Evolutionary conservation across 2,797 vertebrate species (phyloP), one percentile per base, ranked within the genome.

Genomic region (Rhinophrynus dorsalis): DNA sequence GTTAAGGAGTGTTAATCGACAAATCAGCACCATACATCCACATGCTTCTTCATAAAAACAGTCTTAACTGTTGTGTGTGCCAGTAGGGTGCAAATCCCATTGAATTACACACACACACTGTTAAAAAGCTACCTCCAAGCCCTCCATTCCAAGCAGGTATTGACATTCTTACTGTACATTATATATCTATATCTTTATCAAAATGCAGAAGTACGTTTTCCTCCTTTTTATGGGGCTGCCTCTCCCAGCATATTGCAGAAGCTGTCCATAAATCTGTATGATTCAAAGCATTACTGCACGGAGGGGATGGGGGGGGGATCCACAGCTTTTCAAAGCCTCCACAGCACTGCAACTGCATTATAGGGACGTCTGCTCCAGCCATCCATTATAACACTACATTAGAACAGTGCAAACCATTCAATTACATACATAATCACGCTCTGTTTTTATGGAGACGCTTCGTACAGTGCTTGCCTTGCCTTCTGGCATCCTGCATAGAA

Each of bases 341-440:
- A 54, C 30, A 35, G 38, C 21, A 42, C 17, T 3, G 26, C 24
- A 10, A 42, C 42, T 21, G 44, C 69, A 13, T 59, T 51, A 40
- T 18, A 72, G 45, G 26, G 26, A 50, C 42, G 61, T 30, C 26
- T 17, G 32, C 52, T 57, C 17, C 24, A 23, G 24, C 12, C 52
- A 59, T 73, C 69, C 60, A 66, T 59, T 52, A 32, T 52, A 59
- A 24, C 23, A 27, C 40, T 24, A 55, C 60, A 57, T 64, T 64
- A 64, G 35, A 33, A 50, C 13, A 6, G 33, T 65, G 52, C 61
- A 33, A 11, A 26, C 60, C 29, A 51, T 58, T 65, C 69, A 64
- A 72, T 65, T 33, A 73, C 62, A 73, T 66, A 59, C 61, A 73
- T 73, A 73, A 73, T 73, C 69, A 66, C 26, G 45, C 61, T 52